phyloP scores from a whole-genome alignment of 2,888 invertebrate species.

The Epinotia bilunana region DNA sequence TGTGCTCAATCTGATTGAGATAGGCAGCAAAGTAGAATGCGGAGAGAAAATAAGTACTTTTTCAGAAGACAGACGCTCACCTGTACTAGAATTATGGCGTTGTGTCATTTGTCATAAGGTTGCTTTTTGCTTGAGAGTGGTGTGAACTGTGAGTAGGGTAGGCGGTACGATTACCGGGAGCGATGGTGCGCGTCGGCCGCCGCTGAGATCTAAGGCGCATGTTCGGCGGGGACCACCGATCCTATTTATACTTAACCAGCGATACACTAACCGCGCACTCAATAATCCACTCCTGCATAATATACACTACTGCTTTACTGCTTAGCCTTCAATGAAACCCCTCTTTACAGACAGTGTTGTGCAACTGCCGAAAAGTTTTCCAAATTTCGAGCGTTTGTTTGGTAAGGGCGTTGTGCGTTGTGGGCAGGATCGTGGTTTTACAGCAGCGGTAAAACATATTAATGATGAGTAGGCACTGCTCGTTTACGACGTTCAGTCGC shows the following conservation, averaged over 20 bases:
- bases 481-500: slow-evolving; percentile 38
- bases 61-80: background rate
- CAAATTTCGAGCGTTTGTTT: background rate
- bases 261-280: background rate
- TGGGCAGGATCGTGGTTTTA: slow-evolving; percentile 24
- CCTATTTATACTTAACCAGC: slow-evolving; percentile 62
- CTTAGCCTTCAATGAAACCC: background rate
- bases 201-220: slow-evolving; percentile 75
- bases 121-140: background rate
- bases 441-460: slow-evolving; percentile 34
- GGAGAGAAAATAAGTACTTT: slow-evolving; percentile 15
- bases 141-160: slow-evolving; percentile 59
- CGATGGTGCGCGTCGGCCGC: slow-evolving; percentile 80
- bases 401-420: slow-evolving; percentile 10
- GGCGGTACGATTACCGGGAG: slow-evolving; percentile 73
- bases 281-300: background rate
- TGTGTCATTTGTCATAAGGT: slow-evolving; percentile 44
- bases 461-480: slow-evolving; percentile 31
- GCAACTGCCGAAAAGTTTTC: background rate
- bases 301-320: background rate
- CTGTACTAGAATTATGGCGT: background rate
- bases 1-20: slow-evolving; percentile 20
- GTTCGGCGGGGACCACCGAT: slow-evolving; percentile 57
- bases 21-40: slow-evolving; percentile 48
- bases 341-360: background rate